Base-by-base conservation (phyloP, 2,113 vertebrate species). In the Morone chrysops region DNA sequence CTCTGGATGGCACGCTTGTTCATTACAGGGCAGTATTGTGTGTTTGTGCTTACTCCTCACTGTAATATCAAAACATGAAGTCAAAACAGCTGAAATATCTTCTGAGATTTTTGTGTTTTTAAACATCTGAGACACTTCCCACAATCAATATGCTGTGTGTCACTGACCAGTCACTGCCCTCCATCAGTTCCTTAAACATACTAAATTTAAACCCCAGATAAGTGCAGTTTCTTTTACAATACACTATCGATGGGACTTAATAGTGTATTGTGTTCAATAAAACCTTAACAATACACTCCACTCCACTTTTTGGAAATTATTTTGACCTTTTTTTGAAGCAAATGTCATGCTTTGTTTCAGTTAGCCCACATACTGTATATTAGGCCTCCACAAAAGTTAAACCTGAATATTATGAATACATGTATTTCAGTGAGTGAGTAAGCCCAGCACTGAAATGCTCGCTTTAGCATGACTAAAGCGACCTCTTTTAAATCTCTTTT, bases 1-100 rank as follows among this genome's bases (percentile, higher is more conserved):
- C 87, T 83, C 86, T 75, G 53, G 85, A 69, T 82, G 87, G 65
- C 85, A 75, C 36, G 2, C 57, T 71, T 68, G 72, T 62, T 31
- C 31, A 31, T 31, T 22, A 22, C 70, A 77, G n/a, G 45, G 50
- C 8, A 67, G 13, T 17, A 1, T 50, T 10, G 10, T 18, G 18
- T 57, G 60, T 36, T 6, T 47, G 4, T 12, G 12, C 11, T 53
- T 8, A 16, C 6, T 16, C 20, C 38, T 43, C 36, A 41, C 51
- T 12, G 4, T 5, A 8, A 20, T 16, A 5, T 48, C 14, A 53
- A 43, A 61, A 4, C 4, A 4, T 36, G 14, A 67, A 11, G 61
- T 36, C 11, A 13, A 48, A 47, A 68, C n/a, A 67, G 51, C 7
- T 59, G 5, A 77, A 59, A 45, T 6, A 17, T 16, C 25, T 7